Evolutionary conservation across 2,113 vertebrate species (phyloP).

Genomic region (Dasyurus viverrinus): DNA sequence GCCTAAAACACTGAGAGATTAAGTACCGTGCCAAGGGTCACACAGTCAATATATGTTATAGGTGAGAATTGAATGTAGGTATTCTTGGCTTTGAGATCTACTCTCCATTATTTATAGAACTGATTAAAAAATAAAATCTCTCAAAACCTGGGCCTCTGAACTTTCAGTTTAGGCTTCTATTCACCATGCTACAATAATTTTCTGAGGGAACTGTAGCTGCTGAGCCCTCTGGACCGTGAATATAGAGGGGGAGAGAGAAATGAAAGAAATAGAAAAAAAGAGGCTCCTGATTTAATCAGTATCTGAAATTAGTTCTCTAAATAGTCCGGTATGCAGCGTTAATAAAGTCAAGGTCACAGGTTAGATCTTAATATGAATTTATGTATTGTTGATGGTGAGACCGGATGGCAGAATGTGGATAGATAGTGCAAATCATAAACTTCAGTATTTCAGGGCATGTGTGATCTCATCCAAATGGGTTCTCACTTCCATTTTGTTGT

Average conservation of each 20-base stretch:
- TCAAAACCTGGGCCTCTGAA: background rate
- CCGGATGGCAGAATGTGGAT: background rate
- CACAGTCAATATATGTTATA: background rate
- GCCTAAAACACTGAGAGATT: background rate
- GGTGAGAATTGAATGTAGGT: background rate
- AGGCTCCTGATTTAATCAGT: background rate
- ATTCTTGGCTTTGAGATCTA: background rate
- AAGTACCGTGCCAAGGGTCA: background rate
- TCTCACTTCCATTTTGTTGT: background rate
- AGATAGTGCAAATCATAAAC: background rate
- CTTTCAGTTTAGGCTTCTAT: background rate
- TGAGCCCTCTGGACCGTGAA: background rate
- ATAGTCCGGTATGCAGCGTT: background rate
- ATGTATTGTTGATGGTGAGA: background rate
- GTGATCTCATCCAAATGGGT: background rate
- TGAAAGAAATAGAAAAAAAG: background rate
- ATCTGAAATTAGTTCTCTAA: conserved; percentile 34
- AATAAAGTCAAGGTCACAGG: conserved; percentile 24
- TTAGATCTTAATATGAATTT: background rate
- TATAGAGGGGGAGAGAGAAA: conserved; percentile 1
- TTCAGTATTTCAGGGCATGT: background rate
- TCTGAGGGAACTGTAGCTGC: background rate
- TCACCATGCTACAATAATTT: background rate
- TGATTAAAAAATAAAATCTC: background rate
- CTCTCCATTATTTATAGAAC: background rate